Evolutionary conservation across 2,888 invertebrate genomes (phyloP).

Genomic region (Hydropsyche betteni): DNA sequence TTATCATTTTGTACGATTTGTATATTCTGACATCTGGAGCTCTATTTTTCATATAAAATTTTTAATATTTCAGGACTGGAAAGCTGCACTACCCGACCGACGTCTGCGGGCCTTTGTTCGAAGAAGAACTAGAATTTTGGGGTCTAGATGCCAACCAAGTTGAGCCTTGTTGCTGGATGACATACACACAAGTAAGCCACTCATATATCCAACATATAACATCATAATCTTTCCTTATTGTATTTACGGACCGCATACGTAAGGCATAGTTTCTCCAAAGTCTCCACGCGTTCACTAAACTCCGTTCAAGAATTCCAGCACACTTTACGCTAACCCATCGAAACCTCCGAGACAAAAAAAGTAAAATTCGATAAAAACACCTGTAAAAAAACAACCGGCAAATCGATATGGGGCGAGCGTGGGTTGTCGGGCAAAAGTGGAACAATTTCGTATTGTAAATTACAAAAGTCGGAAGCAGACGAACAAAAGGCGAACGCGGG

Average conservation of each 20-base stretch:
- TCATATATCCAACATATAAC: not conserved
- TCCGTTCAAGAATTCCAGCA: no score
- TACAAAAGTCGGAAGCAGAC: conserved; percentile 28
- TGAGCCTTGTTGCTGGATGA: conserved; percentile 99
- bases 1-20: no score
- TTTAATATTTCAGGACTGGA: conserved; percentile 77
- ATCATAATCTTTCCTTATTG: not conserved
- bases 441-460: conserved; percentile 32
- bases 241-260: not conserved
- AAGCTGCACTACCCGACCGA: conserved; percentile 99
- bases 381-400: not conserved
- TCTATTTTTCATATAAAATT: not conserved
- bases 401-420: conserved; percentile 1
- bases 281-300: not conserved
- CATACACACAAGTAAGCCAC: conserved; percentile 84
- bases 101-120: conserved; percentile 98
- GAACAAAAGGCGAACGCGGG: conserved; percentile 23
- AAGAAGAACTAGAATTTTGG: conserved; percentile 99
- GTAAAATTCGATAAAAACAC: not conserved
- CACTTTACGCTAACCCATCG: not conserved
- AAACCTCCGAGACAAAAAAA: not conserved
- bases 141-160: conserved; percentile 99
- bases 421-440: conserved; percentile 19
- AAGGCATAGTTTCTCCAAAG: not conserved
- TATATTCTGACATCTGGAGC: no score